These are phyloP conservation scores for Corvus moneduloides DNA, from an alignment of 2,113 vertebrate species.

Conservation along the genomic window DNA sequence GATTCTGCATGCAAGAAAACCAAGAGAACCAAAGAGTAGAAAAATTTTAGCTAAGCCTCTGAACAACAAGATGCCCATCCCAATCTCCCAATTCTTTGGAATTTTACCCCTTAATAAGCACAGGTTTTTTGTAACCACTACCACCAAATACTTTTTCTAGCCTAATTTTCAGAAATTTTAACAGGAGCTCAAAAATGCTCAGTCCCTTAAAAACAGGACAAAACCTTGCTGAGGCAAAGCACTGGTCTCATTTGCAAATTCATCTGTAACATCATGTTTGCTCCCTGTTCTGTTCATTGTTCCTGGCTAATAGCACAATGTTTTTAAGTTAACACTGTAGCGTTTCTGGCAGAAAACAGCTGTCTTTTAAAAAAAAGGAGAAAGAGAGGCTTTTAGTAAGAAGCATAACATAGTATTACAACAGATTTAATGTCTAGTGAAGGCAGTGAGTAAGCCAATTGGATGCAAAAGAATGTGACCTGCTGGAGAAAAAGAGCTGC, in stretches of 20 bases:
- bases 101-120: not conserved
- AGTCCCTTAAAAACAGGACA: not conserved
- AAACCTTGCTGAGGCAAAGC: not conserved
- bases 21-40: not conserved
- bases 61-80: not conserved
- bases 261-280: not conserved
- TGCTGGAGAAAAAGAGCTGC: slow-evolving; percentile 11
- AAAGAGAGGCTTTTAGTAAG: slow-evolving; percentile 38
- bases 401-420: slow-evolving; percentile 20
- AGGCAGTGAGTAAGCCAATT: slow-evolving; percentile 24
- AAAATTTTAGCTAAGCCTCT: not conserved
- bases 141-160: not conserved
- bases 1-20: not conserved
- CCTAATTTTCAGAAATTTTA: not conserved
- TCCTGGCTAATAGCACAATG: not conserved
- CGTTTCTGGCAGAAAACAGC: slow-evolving; percentile 50
- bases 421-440: slow-evolving; percentile 49
- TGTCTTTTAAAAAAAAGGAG: not conserved
- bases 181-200: not conserved
- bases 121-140: not conserved
- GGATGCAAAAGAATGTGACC: slow-evolving; percentile 56
- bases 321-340: slow-evolving; percentile 28
- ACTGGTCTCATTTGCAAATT: slow-evolving; percentile 13
- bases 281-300: slow-evolving; percentile 26
- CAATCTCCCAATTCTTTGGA: not conserved